A percentile compares a stretch with the other conserved stretches of the same genome.
Conservation (phyloP, 2,113 vertebrate species). For the Hippocampus barbouri region DNA sequence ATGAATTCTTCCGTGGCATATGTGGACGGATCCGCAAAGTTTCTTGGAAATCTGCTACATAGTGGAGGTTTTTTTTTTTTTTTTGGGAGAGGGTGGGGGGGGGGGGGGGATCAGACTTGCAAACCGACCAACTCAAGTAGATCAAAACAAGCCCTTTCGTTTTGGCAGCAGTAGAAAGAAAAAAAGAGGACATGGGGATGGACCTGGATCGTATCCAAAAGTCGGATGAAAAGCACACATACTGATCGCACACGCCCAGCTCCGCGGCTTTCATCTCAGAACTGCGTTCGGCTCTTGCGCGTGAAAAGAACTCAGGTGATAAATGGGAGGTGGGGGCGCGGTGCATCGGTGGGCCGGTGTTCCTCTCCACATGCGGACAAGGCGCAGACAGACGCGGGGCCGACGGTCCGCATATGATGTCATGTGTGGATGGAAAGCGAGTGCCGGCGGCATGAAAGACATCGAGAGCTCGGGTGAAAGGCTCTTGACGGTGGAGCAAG, state of each 20-base stretch:
- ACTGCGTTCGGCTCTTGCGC: slow-evolving; percentile 30
- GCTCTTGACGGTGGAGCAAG: background rate
- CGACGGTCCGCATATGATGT: slow-evolving; percentile 28
- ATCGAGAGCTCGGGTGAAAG: background rate
- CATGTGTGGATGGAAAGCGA: slow-evolving; percentile 41
- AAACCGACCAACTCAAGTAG: slow-evolving; percentile 4
- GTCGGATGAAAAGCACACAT: slow-evolving; percentile 39
- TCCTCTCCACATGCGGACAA: slow-evolving; percentile 44
- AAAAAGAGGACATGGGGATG: slow-evolving; percentile 36
- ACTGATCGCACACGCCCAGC: slow-evolving; percentile 45
- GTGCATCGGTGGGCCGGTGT: slow-evolving; percentile 1
- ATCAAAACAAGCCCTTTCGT: background rate
- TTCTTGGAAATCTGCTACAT: too few relatives aligned
- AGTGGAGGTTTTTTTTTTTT: too few relatives aligned
- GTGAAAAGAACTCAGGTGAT: slow-evolving; percentile 44
- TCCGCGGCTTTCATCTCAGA: slow-evolving; percentile 49
- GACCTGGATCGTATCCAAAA: slow-evolving; percentile 45
- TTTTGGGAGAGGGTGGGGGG: too few relatives aligned
- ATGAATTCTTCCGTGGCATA: too few relatives aligned
- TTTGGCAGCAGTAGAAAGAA: background rate
- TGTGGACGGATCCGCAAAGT: too few relatives aligned
- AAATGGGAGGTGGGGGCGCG: slow-evolving; percentile 37
- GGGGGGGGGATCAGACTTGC: background rate
- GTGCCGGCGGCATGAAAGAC: slow-evolving; percentile 41
- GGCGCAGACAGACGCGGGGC: slow-evolving; percentile 53